These are phyloP conservation scores for Burhinus bistriatus DNA, from an alignment of 2,113 vertebrate species.

Conservation along the genomic window DNA sequence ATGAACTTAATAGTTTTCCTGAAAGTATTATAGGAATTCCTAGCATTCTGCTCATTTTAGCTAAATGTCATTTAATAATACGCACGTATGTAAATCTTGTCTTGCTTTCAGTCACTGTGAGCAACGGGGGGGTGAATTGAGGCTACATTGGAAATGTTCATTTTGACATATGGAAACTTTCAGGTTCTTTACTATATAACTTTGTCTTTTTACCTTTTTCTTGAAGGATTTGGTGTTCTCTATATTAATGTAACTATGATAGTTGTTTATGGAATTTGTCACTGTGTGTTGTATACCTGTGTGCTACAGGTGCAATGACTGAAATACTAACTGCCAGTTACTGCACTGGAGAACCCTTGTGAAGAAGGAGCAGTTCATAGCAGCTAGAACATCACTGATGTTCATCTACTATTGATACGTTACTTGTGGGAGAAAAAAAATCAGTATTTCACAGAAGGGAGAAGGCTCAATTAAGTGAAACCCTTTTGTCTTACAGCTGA, in stretches of 20 bases:
- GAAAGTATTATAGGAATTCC: not conserved
- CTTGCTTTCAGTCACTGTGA: not conserved
- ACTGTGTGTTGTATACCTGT: not conserved
- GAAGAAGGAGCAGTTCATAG: not conserved
- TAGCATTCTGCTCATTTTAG: not conserved
- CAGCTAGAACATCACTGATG: not conserved
- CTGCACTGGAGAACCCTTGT: not conserved
- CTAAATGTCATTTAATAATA: not conserved
- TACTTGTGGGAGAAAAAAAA: conserved; percentile 2
- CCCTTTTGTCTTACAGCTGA: conserved; percentile 60
- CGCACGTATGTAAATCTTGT: not conserved
- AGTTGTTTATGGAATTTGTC: not conserved
- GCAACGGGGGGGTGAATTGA: not conserved
- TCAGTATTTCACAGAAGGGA: conserved; percentile 56
- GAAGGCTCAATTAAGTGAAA: conserved; percentile 48
- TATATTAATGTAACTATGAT: not conserved
- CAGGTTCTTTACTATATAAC: not conserved
- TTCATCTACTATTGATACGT: not conserved
- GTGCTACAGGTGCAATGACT: not conserved
- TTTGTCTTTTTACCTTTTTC: not conserved
- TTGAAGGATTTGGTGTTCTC: not conserved
- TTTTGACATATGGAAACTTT: not conserved
- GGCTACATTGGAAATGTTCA: not conserved
- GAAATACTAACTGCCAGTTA: not conserved
- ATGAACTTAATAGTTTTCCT: not conserved